phyloP scores from a whole-genome alignment of 2,113 vertebrate genomes.

The Neogale vison region DNA sequence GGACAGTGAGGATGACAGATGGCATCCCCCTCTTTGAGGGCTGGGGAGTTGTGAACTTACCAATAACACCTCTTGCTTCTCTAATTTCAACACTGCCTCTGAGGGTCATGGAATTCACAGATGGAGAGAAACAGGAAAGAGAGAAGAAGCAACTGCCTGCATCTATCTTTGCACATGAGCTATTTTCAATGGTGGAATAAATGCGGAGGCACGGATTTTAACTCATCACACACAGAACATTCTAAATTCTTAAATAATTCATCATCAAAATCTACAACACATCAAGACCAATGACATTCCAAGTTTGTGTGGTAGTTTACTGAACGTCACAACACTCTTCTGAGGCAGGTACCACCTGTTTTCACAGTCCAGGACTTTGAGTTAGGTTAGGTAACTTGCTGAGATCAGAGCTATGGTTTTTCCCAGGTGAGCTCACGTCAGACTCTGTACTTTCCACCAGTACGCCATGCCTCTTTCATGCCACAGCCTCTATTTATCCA shows the following conservation, averaged over 20 bases:
- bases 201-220: neutral
- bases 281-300: neutral
- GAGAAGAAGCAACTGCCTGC: neutral
- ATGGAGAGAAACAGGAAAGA: neutral
- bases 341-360: neutral
- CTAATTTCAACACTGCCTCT: neutral
- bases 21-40: neutral
- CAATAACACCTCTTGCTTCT: neutral
- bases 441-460: neutral
- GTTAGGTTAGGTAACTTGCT: neutral
- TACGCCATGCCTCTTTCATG: neutral
- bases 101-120: neutral
- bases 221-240: neutral
- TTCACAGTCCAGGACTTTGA: neutral
- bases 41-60: neutral
- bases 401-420: neutral
- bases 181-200: neutral
- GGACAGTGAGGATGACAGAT: neutral
- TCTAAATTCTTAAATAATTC: conserved; percentile 20
- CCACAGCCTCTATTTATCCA: neutral
- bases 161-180: neutral
- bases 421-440: neutral
- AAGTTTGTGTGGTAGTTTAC: neutral
- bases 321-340: neutral
- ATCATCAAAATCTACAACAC: neutral